These are phyloP conservation scores for Cantharis rufa DNA, from an alignment of 2,888 invertebrate species.

Conservation along the genomic window DNA sequence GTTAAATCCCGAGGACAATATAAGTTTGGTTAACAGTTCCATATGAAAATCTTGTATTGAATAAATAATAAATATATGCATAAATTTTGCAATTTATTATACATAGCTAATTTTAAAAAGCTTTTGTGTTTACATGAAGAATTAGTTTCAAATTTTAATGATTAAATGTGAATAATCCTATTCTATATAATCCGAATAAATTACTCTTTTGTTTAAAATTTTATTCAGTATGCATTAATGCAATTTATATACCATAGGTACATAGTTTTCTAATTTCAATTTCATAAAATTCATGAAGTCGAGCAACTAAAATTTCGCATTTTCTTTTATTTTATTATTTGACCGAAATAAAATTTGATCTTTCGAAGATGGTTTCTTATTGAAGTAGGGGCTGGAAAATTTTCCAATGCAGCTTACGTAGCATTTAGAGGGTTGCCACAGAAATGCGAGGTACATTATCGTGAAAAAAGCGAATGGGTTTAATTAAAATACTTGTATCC, in stretches of 20 bases:
- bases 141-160: neutral
- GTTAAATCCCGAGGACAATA: neutral
- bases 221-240: neutral
- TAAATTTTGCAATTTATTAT: neutral
- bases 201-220: neutral
- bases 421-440: neutral
- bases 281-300: neutral
- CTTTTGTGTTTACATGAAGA: neutral
- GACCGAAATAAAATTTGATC: neutral
- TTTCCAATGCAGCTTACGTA: neutral
- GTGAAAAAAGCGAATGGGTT: neutral
- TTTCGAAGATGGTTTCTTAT: neutral
- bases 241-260: neutral
- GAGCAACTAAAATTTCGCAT: neutral
- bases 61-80: neutral
- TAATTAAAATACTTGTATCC: neutral
- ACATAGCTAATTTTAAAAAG: neutral
- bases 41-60: neutral
- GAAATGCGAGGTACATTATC: neutral
- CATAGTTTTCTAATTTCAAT: neutral
- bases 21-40: neutral
- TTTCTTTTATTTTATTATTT: neutral
- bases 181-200: neutral
- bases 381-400: neutral
- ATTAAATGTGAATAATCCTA: neutral